Percentiles rank a stretch among this genome's conserved stretches.
Evolutionary conservation across 2,888 invertebrate genomes (phyloP).

Genomic region (Cloeon dipterum): DNA sequence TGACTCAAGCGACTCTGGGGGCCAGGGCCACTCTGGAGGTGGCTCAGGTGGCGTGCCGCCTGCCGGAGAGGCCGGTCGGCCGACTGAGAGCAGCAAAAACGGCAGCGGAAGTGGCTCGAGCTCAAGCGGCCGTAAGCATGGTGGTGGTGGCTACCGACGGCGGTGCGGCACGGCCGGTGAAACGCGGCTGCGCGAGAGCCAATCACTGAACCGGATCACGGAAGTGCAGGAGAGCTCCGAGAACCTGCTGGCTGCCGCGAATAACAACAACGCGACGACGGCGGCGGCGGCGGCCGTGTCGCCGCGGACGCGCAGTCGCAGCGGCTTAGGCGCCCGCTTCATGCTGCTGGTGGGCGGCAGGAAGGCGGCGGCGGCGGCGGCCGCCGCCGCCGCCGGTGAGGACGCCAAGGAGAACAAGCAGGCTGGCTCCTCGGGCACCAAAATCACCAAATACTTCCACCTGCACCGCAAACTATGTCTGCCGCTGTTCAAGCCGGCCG

Average conservation of each 20-base stretch:
- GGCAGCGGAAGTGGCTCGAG: not conserved
- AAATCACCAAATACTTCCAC: slow-evolving; percentile 39
- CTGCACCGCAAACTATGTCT: slow-evolving; percentile 39
- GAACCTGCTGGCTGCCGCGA: not conserved
- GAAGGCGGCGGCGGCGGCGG: not conserved
- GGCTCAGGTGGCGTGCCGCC: slow-evolving; percentile 14
- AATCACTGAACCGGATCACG: slow-evolving; percentile 63
- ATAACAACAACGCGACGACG: not conserved
- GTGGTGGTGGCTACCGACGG: slow-evolving; percentile 12
- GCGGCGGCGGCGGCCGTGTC: slow-evolving; percentile 5
- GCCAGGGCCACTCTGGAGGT: slow-evolving; percentile 29
- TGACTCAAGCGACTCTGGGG: slow-evolving; percentile 67
- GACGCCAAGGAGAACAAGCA: slow-evolving; percentile 4
- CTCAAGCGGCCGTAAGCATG: slow-evolving; percentile 9
- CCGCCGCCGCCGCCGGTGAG: not conserved
- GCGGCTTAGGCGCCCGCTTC: not conserved
- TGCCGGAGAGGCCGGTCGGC: slow-evolving; percentile 9
- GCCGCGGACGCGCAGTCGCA: not conserved
- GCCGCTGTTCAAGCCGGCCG: slow-evolving; percentile 16
- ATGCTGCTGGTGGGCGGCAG: not conserved
- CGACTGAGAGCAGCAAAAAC: not conserved
- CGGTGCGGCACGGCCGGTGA: slow-evolving; percentile 19
- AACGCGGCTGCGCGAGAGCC: slow-evolving; percentile 51
- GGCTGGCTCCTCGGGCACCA: not conserved
- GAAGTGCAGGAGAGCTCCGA: slow-evolving; percentile 50